Conservation (phyloP, 23 tunicate species). For the Phallusia fumigata region DNA sequence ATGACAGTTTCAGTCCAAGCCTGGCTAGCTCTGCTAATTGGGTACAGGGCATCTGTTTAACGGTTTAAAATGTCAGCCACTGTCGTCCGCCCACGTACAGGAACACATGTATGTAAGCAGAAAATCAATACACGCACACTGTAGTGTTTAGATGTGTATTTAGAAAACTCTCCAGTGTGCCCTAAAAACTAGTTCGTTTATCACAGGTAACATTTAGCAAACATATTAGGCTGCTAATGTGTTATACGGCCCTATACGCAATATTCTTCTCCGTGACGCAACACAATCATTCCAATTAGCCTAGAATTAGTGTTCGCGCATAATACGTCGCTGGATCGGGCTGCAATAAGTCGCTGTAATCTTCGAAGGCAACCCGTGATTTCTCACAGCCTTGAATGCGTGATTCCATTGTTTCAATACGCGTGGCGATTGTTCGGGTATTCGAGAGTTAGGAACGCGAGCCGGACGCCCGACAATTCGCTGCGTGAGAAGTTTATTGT, state of each 20-base stretch:
- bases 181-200: no score
- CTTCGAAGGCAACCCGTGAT: no score
- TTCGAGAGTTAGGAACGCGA: background rate
- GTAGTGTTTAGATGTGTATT: background rate
- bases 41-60: background rate
- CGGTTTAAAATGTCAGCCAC: background rate
- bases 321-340: background rate
- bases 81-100: no score
- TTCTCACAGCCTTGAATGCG: background rate
- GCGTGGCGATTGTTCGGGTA: background rate
- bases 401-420: background rate
- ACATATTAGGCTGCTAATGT: no score
- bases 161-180: no score
- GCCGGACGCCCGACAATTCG: background rate
- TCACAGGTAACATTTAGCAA: no score
- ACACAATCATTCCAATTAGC: background rate
- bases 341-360: background rate
- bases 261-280: background rate
- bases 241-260: no score
- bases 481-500: constrained; percentile 1
- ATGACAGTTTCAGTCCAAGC: background rate
- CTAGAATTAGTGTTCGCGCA: background rate
- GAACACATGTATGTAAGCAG: background rate
- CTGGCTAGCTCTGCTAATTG: background rate
- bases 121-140: background rate